Conservation (phyloP, 2,797 vertebrate species). For the Semotilus atromaculatus region DNA sequence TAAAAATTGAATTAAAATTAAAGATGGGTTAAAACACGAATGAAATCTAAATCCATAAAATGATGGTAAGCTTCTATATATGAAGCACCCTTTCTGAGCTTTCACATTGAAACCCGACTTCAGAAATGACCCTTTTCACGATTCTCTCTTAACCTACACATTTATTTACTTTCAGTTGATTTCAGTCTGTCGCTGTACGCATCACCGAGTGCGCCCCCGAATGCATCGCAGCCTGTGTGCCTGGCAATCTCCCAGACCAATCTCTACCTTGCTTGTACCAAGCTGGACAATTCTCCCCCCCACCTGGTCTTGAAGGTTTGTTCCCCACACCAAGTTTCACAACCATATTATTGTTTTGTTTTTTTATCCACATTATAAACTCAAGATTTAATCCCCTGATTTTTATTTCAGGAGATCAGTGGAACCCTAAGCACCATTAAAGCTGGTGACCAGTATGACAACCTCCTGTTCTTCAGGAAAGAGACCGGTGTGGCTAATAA, state of each 20-base stretch:
- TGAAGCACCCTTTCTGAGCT: background rate
- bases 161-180: slow-evolving; percentile 37
- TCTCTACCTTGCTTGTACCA: slow-evolving; percentile 56
- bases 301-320: slow-evolving; percentile 55
- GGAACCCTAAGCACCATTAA: background rate
- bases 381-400: background rate
- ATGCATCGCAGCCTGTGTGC: slow-evolving; percentile 45
- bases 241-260: slow-evolving; percentile 54
- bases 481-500: background rate
- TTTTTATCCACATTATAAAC: background rate
- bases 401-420: slow-evolving; percentile 16
- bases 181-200: slow-evolving; percentile 54
- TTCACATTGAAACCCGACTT: background rate
- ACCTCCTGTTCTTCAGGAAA: slow-evolving; percentile 10
- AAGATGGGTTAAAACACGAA: no score
- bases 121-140: background rate
- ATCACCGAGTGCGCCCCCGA: background rate
- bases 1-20: no score
- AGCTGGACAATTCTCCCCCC: background rate
- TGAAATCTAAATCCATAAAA: no score
- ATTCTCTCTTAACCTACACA: background rate
- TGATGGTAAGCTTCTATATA: background rate
- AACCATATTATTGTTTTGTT: background rate
- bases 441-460: background rate
- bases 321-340: background rate